phyloP scores from a whole-genome alignment of 2,797 vertebrate species.

The Semotilus atromaculatus region DNA sequence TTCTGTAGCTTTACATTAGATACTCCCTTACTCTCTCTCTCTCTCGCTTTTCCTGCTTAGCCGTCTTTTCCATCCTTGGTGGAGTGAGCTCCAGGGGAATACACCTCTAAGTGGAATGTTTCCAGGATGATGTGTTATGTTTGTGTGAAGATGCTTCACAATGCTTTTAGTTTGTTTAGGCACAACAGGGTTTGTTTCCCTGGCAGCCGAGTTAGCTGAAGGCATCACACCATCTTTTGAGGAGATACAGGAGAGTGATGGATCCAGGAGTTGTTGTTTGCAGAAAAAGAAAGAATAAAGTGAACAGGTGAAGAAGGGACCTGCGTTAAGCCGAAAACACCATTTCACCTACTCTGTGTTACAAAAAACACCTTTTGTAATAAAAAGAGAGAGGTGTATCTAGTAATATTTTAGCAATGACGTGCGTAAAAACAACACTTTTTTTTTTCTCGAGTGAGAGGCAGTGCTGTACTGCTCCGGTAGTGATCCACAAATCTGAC shows the following conservation, averaged over 20 bases:
- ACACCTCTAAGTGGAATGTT: slow-evolving; percentile 31
- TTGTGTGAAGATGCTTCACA: slow-evolving; percentile 46
- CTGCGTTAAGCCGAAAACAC: neutral
- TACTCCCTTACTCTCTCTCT: slow-evolving; percentile 26
- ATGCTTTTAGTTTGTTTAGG: slow-evolving; percentile 50
- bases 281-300: slow-evolving; percentile 28
- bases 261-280: slow-evolving; percentile 34
- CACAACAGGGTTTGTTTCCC: slow-evolving; percentile 55
- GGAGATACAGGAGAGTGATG: slow-evolving; percentile 46
- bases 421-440: neutral
- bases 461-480: neutral
- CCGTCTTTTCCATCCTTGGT: slow-evolving; percentile 16
- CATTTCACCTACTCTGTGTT: neutral
- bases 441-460: neutral
- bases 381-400: slow-evolving; percentile 4
- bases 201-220: slow-evolving; percentile 37
- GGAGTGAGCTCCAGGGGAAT: slow-evolving; percentile 21
- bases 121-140: slow-evolving; percentile 42
- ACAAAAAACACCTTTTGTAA: slow-evolving; percentile 34
- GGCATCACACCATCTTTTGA: slow-evolving; percentile 25
- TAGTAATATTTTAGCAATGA: slow-evolving; percentile 11
- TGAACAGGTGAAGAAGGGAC: slow-evolving; percentile 7
- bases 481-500: neutral
- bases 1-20: slow-evolving; percentile 52
- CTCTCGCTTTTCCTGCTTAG: slow-evolving; percentile 28